phyloP scores from a whole-genome alignment of 2,888 invertebrate genomes.

The Acholoe squamosa region DNA sequence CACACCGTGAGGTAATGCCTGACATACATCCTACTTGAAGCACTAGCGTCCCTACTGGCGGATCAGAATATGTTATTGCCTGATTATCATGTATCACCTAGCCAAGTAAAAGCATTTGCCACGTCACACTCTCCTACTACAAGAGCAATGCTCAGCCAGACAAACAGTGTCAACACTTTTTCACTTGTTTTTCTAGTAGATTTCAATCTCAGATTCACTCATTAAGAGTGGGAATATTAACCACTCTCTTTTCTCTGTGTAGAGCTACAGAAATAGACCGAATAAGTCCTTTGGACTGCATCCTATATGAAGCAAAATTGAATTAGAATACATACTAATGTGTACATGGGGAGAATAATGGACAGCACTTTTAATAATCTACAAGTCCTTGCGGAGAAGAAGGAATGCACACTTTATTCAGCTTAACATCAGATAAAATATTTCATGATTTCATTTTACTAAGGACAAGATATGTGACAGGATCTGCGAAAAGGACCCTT shows the following conservation, averaged over 20 bases:
- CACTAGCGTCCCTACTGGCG: too few species aligned
- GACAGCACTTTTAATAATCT: not conserved
- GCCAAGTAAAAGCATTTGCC: slow-evolving; percentile 6
- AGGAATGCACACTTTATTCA: slow-evolving; percentile 33
- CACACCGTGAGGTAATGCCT: too few species aligned
- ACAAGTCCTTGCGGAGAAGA: not conserved
- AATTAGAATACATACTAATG: not conserved
- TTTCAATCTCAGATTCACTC: not conserved
- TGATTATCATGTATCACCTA: too few species aligned
- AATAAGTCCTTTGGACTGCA: too few species aligned
- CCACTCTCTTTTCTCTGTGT: too few species aligned
- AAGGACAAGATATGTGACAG: too few species aligned
- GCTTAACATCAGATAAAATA: not conserved
- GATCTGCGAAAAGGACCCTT: too few species aligned
- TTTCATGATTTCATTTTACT: too few species aligned
- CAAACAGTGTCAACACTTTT: not conserved
- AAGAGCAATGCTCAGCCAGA: slow-evolving; percentile 26
- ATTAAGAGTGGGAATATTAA: not conserved
- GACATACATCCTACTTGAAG: too few species aligned
- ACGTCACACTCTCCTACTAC: not conserved
- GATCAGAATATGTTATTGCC: too few species aligned
- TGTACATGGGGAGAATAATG: too few species aligned
- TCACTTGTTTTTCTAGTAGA: not conserved
- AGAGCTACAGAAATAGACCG: too few species aligned
- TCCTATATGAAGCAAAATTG: not conserved